Evolutionary conservation across 2,113 vertebrate genomes (phyloP).

Genomic region (Rhynchomys soricoides): DNA sequence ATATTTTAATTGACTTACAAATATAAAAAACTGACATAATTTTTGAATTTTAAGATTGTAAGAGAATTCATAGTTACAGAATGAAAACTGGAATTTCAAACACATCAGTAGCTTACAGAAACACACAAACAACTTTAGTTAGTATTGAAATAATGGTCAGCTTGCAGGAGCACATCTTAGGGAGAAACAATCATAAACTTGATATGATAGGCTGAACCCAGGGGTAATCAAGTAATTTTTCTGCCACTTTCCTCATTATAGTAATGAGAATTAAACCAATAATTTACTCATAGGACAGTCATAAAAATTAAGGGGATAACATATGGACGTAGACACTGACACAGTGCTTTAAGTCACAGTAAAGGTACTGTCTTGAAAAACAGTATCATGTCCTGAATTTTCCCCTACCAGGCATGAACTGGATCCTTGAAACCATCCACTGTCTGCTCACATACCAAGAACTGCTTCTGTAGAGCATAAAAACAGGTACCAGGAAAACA

Average conservation of each 20-base stretch:
- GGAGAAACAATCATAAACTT: not conserved
- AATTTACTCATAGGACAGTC: not conserved
- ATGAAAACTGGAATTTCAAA: not conserved
- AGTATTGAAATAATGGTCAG: not conserved
- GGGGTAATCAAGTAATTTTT: not conserved
- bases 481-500: not conserved
- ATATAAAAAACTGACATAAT: not conserved
- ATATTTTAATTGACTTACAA: not conserved
- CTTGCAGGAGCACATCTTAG: not conserved
- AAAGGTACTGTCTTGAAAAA: not conserved
- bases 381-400: not conserved
- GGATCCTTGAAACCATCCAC: not conserved
- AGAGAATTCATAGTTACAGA: not conserved
- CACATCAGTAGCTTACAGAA: not conserved
- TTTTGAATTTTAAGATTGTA: conserved; percentile 3
- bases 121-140: not conserved
- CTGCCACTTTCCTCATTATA: not conserved
- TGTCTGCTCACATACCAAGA: not conserved
- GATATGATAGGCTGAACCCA: not conserved
- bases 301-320: not conserved
- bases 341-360: not conserved
- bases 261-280: not conserved
- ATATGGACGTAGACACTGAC: not conserved
- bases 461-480: not conserved
- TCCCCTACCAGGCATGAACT: not conserved